These are phyloP conservation scores for Natator depressus DNA, from an alignment of 2,113 vertebrate species.

Conservation along the genomic window DNA sequence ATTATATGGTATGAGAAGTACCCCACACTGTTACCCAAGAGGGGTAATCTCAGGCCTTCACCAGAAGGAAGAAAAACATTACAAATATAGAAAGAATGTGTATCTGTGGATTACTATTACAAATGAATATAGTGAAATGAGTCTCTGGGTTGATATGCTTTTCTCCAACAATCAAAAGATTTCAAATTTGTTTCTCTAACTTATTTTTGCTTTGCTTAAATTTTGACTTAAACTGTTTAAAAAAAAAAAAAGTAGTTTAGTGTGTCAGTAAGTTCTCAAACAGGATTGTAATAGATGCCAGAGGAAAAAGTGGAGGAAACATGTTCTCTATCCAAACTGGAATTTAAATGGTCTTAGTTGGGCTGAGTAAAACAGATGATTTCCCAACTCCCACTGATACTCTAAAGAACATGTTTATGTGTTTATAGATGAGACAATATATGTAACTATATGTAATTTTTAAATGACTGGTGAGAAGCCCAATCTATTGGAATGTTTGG, in stretches of 20 bases:
- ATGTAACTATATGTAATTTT: not conserved
- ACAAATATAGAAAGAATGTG: slow-evolving; percentile 65
- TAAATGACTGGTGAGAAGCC: not conserved
- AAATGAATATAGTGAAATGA: slow-evolving; percentile 57
- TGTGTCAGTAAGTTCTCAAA: not conserved
- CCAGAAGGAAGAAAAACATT: slow-evolving; percentile 68
- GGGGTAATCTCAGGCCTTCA: slow-evolving; percentile 65
- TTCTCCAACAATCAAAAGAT: slow-evolving; percentile 24
- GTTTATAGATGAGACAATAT: not conserved
- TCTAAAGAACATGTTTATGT: not conserved
- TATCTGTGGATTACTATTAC: slow-evolving; percentile 70
- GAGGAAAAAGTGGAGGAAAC: not conserved
- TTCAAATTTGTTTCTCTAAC: not conserved
- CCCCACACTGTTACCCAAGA: slow-evolving; percentile 70
- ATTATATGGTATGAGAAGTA: slow-evolving; percentile 57
- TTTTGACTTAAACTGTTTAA: not conserved
- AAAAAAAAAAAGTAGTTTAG: not conserved
- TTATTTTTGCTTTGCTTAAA: not conserved
- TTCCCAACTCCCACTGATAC: not conserved
- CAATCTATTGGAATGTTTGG: not conserved
- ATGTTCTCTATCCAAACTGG: not conserved
- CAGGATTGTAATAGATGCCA: not conserved
- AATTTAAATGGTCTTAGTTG: not conserved
- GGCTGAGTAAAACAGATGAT: slow-evolving; percentile 7
- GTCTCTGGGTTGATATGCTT: slow-evolving; percentile 49